Percentiles rank a stretch among this genome's conserved stretches.
phyloP scores from a whole-genome alignment of 2,113 vertebrate species.

The Dasyornis broadbenti region DNA sequence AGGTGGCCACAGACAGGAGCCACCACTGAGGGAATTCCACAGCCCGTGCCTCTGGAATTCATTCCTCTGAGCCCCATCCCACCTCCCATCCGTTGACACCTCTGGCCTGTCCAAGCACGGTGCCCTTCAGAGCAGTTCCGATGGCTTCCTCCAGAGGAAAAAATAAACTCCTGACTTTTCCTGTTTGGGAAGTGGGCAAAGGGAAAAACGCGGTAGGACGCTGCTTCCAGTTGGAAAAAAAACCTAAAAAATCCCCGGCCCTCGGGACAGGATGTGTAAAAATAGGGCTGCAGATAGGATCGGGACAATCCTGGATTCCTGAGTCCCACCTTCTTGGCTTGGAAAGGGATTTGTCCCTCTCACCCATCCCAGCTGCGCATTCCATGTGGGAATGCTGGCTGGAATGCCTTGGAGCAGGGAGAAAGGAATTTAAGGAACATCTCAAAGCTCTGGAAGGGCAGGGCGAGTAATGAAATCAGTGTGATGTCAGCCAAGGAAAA shows the following conservation, averaged over 20 bases:
- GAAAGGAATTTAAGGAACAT: fast-evolving
- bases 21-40: fast-evolving
- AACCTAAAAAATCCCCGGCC: fast-evolving
- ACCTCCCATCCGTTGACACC: neutral
- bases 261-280: constrained; percentile 40
- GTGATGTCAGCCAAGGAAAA: neutral
- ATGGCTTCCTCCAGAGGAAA: neutral
- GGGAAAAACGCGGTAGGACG: neutral
- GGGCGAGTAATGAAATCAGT: neutral
- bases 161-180: constrained; percentile 51
- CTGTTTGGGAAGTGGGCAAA: constrained; percentile 39
- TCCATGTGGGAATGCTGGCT: fast-evolving
- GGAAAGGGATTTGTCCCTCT: neutral
- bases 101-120: neutral
- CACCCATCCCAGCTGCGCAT: neutral
- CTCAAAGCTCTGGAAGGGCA: neutral
- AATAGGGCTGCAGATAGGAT: constrained; percentile 40
- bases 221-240: neutral
- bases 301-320: neutral
- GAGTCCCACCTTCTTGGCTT: neutral
- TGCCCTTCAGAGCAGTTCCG: neutral
- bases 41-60: fast-evolving
- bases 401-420: fast-evolving
- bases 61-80: neutral
- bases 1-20: neutral